Percentiles rank a stretch among this genome's conserved stretches.
Conservation (phyloP, 2,888 invertebrate genomes). For the Geophilus truncorum region DNA sequence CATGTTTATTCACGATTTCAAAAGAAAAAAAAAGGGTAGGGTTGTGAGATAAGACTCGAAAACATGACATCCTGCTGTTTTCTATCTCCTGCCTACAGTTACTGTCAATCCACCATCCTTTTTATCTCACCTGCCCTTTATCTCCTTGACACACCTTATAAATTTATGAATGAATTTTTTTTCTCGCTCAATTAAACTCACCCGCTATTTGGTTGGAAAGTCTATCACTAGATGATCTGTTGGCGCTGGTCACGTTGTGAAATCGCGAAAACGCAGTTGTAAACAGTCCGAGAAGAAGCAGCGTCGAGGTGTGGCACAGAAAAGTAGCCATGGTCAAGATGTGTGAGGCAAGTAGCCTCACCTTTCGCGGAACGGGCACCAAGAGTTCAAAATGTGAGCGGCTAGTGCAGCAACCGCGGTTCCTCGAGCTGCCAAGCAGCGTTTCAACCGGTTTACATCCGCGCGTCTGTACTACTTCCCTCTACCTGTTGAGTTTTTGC, state of each 20-base stretch:
- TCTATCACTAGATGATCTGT: background rate
- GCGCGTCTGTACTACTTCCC: slow-evolving; percentile 25
- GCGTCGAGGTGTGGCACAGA: background rate
- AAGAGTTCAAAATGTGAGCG: slow-evolving; percentile 13
- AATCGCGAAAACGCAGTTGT: background rate
- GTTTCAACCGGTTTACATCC: slow-evolving; percentile 17
- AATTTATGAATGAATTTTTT: slow-evolving; percentile 8
- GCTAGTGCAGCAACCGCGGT: background rate
- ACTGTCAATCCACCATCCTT: background rate
- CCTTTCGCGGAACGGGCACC: background rate
- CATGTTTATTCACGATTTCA: slow-evolving; percentile 5
- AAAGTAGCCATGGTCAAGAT: slow-evolving; percentile 4
- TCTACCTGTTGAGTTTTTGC: slow-evolving; percentile 24
- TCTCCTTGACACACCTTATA: background rate
- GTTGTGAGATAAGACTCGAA: slow-evolving; percentile 1
- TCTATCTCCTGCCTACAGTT: background rate
- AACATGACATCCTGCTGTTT: slow-evolving; percentile 21
- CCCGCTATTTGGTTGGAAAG: slow-evolving; percentile 8
- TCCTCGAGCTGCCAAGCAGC: background rate
- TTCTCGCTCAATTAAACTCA: background rate
- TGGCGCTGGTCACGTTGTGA: background rate
- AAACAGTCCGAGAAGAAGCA: background rate
- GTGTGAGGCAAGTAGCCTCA: slow-evolving; percentile 12
- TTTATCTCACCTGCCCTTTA: background rate
- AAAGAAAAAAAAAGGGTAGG: background rate